phyloP scores from a whole-genome alignment of 2,888 invertebrate species.

The Bellardia bayeri region DNA sequence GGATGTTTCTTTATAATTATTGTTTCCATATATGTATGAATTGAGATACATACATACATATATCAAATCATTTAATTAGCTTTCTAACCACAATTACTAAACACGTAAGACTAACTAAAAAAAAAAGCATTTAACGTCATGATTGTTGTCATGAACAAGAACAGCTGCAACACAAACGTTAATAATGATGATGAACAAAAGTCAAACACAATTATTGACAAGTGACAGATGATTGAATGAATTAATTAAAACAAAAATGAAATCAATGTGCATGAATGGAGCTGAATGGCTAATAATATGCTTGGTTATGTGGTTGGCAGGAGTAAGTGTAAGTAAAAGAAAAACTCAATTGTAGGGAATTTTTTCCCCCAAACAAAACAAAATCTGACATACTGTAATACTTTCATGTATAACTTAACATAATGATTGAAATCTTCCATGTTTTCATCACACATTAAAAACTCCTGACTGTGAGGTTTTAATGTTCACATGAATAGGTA shows the following conservation, averaged over 20 bases:
- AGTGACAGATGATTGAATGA: not conserved
- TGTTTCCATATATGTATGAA: too few species aligned
- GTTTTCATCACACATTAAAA: too few species aligned
- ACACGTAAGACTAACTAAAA: constrained; percentile 1
- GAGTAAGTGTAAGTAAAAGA: not conserved
- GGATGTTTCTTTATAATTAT: too few species aligned
- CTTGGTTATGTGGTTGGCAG: not conserved
- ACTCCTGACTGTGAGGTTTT: too few species aligned
- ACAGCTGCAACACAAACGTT: not conserved
- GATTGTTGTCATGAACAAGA: not conserved
- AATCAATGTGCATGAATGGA: constrained; percentile 3
- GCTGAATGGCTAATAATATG: not conserved
- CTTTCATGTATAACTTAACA: too few species aligned
- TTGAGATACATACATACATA: too few species aligned
- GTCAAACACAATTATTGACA: not conserved
- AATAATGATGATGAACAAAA: not conserved
- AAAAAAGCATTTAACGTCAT: not conserved
- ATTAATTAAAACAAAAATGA: not conserved
- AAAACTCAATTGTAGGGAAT: too few species aligned
- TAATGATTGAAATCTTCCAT: too few species aligned
- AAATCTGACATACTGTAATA: too few species aligned
- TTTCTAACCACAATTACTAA: not conserved
- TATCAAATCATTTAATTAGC: not conserved
- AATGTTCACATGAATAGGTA: too few species aligned
- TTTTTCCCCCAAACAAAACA: too few species aligned